Evolutionary conservation across 2,888 invertebrate species (phyloP), one percentile per base, ranked within the genome.

Genomic region (Terebella lapidaria): DNA sequence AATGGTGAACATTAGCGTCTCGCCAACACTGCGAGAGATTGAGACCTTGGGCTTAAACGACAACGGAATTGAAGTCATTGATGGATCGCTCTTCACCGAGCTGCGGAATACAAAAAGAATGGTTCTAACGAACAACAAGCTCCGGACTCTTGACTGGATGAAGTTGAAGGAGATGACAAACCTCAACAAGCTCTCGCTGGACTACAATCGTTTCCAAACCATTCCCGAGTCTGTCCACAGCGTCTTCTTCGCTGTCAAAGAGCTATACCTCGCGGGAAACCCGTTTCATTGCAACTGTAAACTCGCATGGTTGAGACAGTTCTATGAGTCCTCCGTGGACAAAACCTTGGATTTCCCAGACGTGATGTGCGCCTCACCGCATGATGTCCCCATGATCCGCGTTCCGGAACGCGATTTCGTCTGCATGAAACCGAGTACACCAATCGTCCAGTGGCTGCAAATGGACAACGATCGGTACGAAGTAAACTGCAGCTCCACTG

Each of bases 251-350:
- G 60, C 66, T 42, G 64, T 66, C 47, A 64, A 66, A 45, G 54
- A 64, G 22, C 56, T 66, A 28, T 57, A 42, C 45, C 56, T 66
- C 15, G 60, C 58, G 1, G 53, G 46, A 5, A 66, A 66, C 56
- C 64, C 63, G n/a, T 56, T 64, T 26, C 66, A 66, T 51, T 66
- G 66, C 54, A 66, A 66, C 54, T 66, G 66, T 35, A 62, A 64
- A 18, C 59, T 66, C 3, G n/a, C 24, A 20, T 66, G 66, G 66
- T 49, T 66, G 46, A 30, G 56, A 26, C 53, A 58, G 30, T 67
- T 63, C 60, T 65, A 60, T 47, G 55, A 52, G 10, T 47, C 26
- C 26, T 54, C 63, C 26, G 47, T 53, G 10, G 67, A 65, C 61
- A 63, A 61, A 29, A 51, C 29, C 18, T 54, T 63, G 24, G 67